Evolutionary conservation across 1,140 invertebrate genomes (phyloP).

Genomic region (Musca vetustissima): DNA sequence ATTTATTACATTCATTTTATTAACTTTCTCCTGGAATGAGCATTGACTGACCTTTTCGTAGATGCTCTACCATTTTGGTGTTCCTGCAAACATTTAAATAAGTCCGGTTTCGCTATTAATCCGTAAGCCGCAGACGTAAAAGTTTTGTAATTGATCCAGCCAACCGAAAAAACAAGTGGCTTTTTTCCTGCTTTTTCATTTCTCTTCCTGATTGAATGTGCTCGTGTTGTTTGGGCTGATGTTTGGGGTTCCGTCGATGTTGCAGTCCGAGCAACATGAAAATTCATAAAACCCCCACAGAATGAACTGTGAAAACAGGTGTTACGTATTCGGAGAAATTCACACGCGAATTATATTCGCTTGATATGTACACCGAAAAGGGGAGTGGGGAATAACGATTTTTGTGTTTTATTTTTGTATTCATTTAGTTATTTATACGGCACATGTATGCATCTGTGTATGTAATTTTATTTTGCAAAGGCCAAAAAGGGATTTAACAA

Average conservation of each 20-base stretch:
- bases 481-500: too few relatives aligned
- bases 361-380: not conserved
- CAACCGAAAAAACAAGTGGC: constrained; percentile 16
- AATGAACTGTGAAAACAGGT: constrained; percentile 20
- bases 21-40: constrained; percentile 1
- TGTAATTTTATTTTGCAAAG: too few relatives aligned
- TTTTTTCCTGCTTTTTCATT: not conserved
- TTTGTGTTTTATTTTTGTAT: not conserved
- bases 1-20: not conserved
- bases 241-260: not conserved
- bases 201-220: too few relatives aligned
- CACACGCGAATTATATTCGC: constrained; percentile 26
- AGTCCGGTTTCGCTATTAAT: constrained; percentile 11
- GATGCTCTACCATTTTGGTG: not conserved
- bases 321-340: constrained; percentile 21
- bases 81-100: constrained; percentile 1
- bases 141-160: constrained; percentile 23
- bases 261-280: not conserved
- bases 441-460: too few relatives aligned
- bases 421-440: too few relatives aligned
- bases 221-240: not conserved
- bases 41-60: constrained; percentile 10
- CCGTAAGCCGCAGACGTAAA: constrained; percentile 21
- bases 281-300: not conserved
- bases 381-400: not conserved